These are phyloP conservation scores for Drosophila grimshawi DNA, from an alignment of 1,140 invertebrate genomes.

Conservation along the genomic window DNA sequence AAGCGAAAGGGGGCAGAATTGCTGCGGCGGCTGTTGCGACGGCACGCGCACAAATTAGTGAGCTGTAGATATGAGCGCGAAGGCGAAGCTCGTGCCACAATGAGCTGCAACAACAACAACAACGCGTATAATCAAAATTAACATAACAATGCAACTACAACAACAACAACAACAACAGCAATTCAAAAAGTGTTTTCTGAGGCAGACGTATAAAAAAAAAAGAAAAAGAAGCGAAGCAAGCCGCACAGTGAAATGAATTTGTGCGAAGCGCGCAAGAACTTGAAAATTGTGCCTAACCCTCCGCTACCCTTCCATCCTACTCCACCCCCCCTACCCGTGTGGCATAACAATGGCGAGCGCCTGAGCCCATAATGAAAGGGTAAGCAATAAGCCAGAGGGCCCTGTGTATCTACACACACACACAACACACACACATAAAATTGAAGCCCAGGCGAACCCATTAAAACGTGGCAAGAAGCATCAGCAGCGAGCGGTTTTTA, in stretches of 20 bases:
- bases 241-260: constrained; percentile 63
- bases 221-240: constrained; percentile 22
- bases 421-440: not conserved
- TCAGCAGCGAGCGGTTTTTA: constrained; percentile 35
- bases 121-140: constrained; percentile 78
- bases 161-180: constrained; percentile 45
- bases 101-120: constrained; percentile 56
- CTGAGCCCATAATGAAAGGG: constrained; percentile 73
- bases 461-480: constrained; percentile 45
- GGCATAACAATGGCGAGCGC: not conserved
- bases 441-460: constrained; percentile 47
- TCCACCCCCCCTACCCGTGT: not conserved
- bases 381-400: constrained; percentile 50
- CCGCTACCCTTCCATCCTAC: constrained; percentile 6
- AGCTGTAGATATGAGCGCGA: constrained; percentile 62
- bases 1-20: constrained; percentile 4
- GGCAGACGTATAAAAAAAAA: constrained; percentile 42
- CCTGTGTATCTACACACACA: not conserved
- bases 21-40: constrained; percentile 41
- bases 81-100: constrained; percentile 68
- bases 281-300: constrained; percentile 41
- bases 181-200: constrained; percentile 54
- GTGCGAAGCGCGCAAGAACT: constrained; percentile 54
- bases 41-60: constrained; percentile 81
- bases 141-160: constrained; percentile 67